Evolutionary conservation across 1,140 invertebrate genomes (phyloP), one percentile per base, ranked within the genome.

Genomic region (Drosophila kurseongensis): DNA sequence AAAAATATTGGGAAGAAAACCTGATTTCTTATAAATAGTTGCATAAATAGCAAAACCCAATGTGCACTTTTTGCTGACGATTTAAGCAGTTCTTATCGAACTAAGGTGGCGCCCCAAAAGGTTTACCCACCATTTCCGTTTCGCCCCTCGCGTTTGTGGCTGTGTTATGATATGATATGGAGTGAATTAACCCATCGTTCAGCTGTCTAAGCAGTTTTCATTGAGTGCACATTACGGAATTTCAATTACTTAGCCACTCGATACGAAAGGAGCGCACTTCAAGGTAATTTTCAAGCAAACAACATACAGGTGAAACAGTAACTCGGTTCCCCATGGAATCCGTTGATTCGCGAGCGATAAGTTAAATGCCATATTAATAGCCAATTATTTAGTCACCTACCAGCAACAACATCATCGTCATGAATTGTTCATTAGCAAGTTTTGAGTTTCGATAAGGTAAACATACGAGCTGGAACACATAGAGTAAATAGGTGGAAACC

Each of bases 361-460:
- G 52, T 68, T 75, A 42, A 73, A 75, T 68, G 38, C 41, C 56
- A 42, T 73, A 66, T 73, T 76, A 65, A 69, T 68, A 44, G 55
- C 29, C 66, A 83, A 80, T 83, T 80, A 84, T 60, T 52, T 32
- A 67, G 44, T 78, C 55, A 82, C 76, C 63, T 50, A 82, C 76
- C 63, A 66, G 54, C 45, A 42, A 14, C 47, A 13, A 32, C 56
- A 51, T 14, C 50, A 42, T 63, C 60, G 32, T 32, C 44, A 40
- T 18, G 54, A 75, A 75, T 50, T 35, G 48, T 59, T 73, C 56
- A 71, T 72, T 71, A 69, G 65, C 65, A 57, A 65, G n/a, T 48
- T 35, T 40, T 40, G 42, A 35, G 32, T 36, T 13, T 71, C 68
- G 68, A 71, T 72, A 72, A 71, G 68, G 68, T 71, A 72, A 72